phyloP scores from a whole-genome alignment of 2,797 vertebrate species.

The Denticeps clupeoides region DNA sequence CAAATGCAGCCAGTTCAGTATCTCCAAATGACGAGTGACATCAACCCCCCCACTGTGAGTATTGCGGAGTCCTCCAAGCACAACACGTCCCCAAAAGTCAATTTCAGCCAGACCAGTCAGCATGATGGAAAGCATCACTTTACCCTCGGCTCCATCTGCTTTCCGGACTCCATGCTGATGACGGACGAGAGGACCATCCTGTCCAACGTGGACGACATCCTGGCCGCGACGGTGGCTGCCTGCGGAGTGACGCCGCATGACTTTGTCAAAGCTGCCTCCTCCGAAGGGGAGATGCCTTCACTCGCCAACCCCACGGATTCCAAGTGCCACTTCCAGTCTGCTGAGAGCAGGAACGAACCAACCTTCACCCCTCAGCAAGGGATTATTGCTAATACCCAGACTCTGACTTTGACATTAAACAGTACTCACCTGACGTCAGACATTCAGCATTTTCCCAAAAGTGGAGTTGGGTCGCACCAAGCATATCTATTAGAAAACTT shows the following conservation, averaged over 20 bases:
- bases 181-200: constrained; percentile 89
- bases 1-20: constrained; percentile 81
- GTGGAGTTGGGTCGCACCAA: constrained; percentile 53
- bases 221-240: constrained; percentile 89
- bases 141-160: constrained; percentile 88
- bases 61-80: constrained; percentile 73
- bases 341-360: constrained; percentile 72
- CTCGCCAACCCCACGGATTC: constrained; percentile 65
- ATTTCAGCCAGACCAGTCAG: constrained; percentile 72
- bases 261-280: constrained; percentile 80
- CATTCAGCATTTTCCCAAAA: constrained; percentile 57
- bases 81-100: constrained; percentile 63
- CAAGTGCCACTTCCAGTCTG: constrained; percentile 76
- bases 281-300: constrained; percentile 63
- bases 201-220: constrained; percentile 92
- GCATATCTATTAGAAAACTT: constrained; percentile 53
- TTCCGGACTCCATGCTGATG: constrained; percentile 88
- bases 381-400: constrained; percentile 64
- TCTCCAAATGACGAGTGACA: constrained; percentile 78
- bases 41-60: constrained; percentile 65
- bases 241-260: constrained; percentile 89
- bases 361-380: constrained; percentile 70
- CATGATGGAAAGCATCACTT: constrained; percentile 87
- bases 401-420: constrained; percentile 73
- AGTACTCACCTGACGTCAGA: constrained; percentile 70